Evolutionary conservation across 2,113 vertebrate species (phyloP), one percentile per base, ranked within the genome.

Genomic region (Anguilla japonica): DNA sequence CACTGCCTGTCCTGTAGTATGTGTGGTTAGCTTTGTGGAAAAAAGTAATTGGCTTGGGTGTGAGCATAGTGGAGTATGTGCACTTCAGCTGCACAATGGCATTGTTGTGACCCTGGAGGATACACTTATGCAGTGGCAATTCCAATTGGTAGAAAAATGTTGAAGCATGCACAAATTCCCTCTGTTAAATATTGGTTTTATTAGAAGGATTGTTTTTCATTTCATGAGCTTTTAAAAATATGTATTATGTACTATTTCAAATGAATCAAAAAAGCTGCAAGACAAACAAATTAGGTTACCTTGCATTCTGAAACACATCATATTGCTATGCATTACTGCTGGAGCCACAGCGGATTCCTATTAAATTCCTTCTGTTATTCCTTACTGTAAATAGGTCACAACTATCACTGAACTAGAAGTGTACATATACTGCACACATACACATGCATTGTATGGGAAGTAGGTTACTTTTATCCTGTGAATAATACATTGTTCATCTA

Each of bases 401-500:
- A 75, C n/a, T 75, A 29, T 26, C 71, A 34, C n/a, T 75, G 26
- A 34, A 75, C 3, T 34, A 56, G 60, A 29, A 22, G 63, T 20
- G 50, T 80, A 56, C 67, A 40, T 79, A 78, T 83, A 53, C 46
- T 41, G 75, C 39, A 53, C 50, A 39, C 81, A 41, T 81, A 82
- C 71, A 13, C 26, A 22, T 88, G 22, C 75, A 41, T 39, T 39
- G 26, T 8, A 67, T 81, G 57, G 41, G 41, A 85, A 41, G 71
- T 29, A 41, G 75, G 67, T 46, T 80, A n/a, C 18, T 34, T 79
- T 57, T 79, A 67, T 46, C 53, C 82, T 22, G 71, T 86, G 82
- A 81, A 88, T 71, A 46, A 50, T 84, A 34, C 26, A 56, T 20
- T 86, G 50, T 84, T 86, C 53, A 67, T 83, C 56, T 83, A 79